Evolutionary conservation across 2,113 vertebrate genomes (phyloP).

Genomic region (Ophthalmolycus amberensis): DNA sequence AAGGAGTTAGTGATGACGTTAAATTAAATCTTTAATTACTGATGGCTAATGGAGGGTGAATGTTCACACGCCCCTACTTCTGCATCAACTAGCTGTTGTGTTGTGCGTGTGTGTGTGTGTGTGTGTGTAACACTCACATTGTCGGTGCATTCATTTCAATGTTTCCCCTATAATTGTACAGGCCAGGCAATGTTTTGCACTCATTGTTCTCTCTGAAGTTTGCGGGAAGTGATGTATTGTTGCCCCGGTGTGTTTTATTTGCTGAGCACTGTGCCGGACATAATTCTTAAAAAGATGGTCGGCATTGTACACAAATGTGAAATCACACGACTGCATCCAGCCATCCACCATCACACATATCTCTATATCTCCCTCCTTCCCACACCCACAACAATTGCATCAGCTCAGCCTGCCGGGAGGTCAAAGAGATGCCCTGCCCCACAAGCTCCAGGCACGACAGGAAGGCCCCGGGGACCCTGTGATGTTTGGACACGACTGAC

Average conservation of each 20-base stretch:
- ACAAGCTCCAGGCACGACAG: conserved; percentile 13
- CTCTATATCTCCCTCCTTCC: conserved; percentile 10
- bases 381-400: conserved; percentile 32
- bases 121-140: background rate
- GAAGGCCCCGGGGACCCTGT: background rate
- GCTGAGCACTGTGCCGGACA: background rate
- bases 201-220: background rate
- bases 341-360: conserved; percentile 9
- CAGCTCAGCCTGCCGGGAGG: conserved; percentile 26
- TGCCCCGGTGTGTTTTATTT: background rate
- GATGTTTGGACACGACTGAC: conserved; percentile 52
- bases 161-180: background rate
- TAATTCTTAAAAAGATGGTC: conserved; percentile 3
- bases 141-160: background rate
- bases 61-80: background rate
- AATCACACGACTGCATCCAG: conserved; percentile 21
- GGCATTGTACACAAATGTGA: background rate
- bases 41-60: conserved; percentile 5
- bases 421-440: conserved; percentile 21
- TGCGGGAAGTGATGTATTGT: background rate
- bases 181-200: background rate
- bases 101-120: background rate
- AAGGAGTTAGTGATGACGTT: background rate
- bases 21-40: conserved; percentile 37
- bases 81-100: conserved; percentile 1